phyloP scores from a whole-genome alignment of 2,888 invertebrate species.

The Seira musarum region DNA sequence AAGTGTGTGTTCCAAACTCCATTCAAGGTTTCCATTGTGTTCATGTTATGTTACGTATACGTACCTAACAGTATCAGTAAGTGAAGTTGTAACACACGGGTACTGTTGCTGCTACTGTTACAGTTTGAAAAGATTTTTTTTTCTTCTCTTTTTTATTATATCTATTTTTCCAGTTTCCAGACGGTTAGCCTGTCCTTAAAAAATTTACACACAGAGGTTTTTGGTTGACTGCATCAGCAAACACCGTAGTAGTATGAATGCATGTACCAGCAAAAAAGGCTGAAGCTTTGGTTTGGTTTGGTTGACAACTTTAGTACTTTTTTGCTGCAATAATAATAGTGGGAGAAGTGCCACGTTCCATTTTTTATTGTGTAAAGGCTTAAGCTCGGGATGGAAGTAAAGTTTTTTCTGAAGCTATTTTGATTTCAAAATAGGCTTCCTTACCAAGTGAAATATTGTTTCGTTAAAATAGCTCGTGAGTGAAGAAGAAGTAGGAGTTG shows the following conservation, averaged over 20 bases:
- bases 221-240: conserved; percentile 43
- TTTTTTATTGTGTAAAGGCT: not conserved
- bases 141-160: no score
- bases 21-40: conserved; percentile 45
- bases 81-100: no score
- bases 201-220: conserved; percentile 58
- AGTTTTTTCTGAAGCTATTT: not conserved
- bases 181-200: conserved; percentile 51
- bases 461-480: not conserved
- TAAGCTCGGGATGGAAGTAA: not conserved
- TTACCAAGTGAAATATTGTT: not conserved
- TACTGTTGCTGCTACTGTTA: no score
- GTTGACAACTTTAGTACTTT: conserved; percentile 40
- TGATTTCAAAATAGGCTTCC: no score
- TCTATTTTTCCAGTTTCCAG: conserved; percentile 53
- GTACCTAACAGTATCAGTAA: no score
- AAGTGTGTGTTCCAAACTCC: conserved; percentile 6
- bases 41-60: no score
- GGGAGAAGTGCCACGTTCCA: not conserved
- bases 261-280: conserved; percentile 36
- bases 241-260: no score
- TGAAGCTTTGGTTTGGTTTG: no score
- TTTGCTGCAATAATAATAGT: conserved; percentile 10
- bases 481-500: no score
- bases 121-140: no score